phyloP scores from a whole-genome alignment of 1,140 invertebrate genomes.

The Drosophila littoralis region DNA sequence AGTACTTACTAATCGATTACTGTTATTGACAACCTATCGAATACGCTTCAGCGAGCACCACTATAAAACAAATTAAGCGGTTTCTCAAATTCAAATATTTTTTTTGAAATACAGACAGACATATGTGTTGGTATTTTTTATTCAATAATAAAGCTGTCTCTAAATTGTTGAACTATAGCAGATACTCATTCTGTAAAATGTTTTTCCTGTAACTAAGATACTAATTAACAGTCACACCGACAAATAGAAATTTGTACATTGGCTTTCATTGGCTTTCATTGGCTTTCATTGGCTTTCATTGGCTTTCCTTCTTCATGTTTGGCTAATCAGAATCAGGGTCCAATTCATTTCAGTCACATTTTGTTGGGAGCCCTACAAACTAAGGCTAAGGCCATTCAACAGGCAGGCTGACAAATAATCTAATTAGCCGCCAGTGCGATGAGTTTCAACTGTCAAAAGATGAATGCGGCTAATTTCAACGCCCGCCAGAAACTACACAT shows the following conservation, averaged over 20 bases:
- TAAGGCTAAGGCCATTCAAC: constrained; percentile 27
- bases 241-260: background rate
- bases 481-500: constrained; percentile 38
- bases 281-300: background rate
- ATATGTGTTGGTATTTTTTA: too few relatives aligned
- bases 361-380: constrained; percentile 5
- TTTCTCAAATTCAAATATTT: too few relatives aligned
- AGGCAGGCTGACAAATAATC: constrained; percentile 75
- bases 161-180: background rate
- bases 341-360: background rate
- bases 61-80: background rate
- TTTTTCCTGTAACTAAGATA: background rate
- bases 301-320: background rate
- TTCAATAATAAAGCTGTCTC: background rate
- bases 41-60: background rate
- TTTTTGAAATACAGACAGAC: too few relatives aligned
- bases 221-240: background rate
- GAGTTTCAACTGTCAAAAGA: constrained; percentile 76
- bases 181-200: background rate
- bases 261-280: background rate
- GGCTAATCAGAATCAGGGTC: constrained; percentile 1
- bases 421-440: constrained; percentile 77
- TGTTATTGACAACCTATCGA: background rate
- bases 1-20: background rate
- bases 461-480: constrained; percentile 64